Evolutionary conservation across 2,797 vertebrate species (phyloP).

Genomic region (Cygnus olor): DNA sequence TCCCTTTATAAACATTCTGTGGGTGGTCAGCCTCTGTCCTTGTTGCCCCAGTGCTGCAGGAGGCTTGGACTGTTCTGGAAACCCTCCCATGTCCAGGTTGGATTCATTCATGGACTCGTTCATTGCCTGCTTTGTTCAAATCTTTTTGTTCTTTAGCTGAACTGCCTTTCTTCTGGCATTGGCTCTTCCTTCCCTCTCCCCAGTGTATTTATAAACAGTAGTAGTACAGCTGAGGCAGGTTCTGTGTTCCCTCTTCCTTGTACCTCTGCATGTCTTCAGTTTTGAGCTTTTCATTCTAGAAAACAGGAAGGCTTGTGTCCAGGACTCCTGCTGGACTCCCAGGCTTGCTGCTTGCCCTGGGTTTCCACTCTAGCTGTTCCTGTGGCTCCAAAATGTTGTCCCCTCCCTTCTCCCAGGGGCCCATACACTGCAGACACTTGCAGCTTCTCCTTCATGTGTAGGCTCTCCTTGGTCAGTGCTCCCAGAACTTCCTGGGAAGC

Average conservation of each 20-base stretch:
- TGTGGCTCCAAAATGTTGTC: background rate
- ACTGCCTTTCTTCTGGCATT: rapidly evolving
- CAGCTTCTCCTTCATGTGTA: background rate
- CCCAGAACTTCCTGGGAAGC: background rate
- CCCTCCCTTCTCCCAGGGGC: background rate
- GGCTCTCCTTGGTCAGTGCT: background rate
- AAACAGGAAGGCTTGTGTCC: background rate
- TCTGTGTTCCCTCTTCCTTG: background rate
- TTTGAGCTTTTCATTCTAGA: background rate
- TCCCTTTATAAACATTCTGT: background rate
- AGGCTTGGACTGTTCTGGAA: background rate
- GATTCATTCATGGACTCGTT: background rate
- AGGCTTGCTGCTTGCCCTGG: background rate
- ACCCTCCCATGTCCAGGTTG: background rate
- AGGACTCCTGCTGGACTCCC: background rate
- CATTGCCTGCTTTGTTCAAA: background rate
- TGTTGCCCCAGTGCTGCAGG: background rate
- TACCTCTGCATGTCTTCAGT: background rate
- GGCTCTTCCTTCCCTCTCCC: background rate
- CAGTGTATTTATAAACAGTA: background rate
- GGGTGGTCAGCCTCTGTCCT: background rate
- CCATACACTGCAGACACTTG: background rate
- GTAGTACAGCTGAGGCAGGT: background rate
- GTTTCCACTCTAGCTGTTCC: background rate
- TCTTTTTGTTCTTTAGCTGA: background rate